phyloP scores from a whole-genome alignment of 1,140 invertebrate genomes.

The Cataglyphis hispanica region DNA sequence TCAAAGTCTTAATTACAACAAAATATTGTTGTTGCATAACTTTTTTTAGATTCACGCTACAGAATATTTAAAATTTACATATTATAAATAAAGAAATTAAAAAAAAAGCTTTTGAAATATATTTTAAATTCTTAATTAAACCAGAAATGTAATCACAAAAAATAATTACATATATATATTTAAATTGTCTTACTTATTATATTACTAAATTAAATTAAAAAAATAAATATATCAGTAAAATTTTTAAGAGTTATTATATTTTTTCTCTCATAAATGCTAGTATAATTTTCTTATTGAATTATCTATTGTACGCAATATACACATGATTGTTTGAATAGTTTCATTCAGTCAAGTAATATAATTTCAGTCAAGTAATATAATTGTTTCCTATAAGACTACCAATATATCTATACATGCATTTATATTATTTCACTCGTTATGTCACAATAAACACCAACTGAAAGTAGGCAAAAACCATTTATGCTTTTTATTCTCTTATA shows the following conservation, averaged over 20 bases:
- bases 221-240: neutral
- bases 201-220: neutral
- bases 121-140: slow-evolving; percentile 3
- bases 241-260: neutral
- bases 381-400: neutral
- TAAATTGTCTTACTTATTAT: neutral
- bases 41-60: neutral
- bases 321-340: neutral
- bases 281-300: neutral
- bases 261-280: neutral
- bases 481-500: neutral
- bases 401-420: neutral
- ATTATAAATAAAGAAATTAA: neutral
- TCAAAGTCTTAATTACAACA: neutral
- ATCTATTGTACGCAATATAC: neutral
- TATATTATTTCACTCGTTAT: neutral
- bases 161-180: neutral
- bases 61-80: neutral
- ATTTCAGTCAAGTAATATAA: neutral
- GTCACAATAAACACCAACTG: neutral
- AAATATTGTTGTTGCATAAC: neutral
- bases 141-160: neutral
- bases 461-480: neutral
- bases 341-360: neutral
- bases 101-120: neutral